A percentile compares a stretch with the other conserved stretches of the same genome.
Evolutionary conservation across 2,797 vertebrate species (phyloP).

Genomic region (Phataginus tetradactyla): DNA sequence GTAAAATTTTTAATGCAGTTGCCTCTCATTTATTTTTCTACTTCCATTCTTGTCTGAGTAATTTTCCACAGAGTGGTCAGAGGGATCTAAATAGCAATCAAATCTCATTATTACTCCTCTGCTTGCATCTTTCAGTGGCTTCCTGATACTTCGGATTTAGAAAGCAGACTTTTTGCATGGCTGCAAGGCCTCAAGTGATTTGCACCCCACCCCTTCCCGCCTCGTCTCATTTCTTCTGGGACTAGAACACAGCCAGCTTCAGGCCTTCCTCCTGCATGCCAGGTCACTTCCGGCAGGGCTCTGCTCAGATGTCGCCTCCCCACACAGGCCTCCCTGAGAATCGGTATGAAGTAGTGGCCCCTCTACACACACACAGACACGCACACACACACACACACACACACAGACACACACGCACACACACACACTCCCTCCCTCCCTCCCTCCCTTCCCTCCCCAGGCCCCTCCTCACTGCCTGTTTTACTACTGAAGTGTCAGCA

Average conservation of each 20-base stretch:
- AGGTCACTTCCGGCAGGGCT: background rate
- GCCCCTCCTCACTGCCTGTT: accelerated
- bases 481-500: no score
- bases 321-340: background rate
- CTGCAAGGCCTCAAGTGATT: background rate
- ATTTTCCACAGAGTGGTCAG: background rate
- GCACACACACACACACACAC: no score
- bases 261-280: background rate
- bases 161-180: background rate
- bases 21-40: background rate
- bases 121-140: background rate
- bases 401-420: no score
- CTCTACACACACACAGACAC: no score
- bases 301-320: background rate
- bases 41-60: background rate
- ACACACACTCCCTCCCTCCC: background rate
- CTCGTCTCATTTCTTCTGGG: background rate
- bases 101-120: background rate
- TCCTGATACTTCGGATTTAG: background rate
- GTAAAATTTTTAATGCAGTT: background rate
- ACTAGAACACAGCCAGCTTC: background rate
- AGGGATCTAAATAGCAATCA: background rate
- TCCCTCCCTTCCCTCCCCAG: background rate
- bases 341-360: background rate
- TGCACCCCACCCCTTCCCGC: background rate